Evolutionary conservation across 2,797 vertebrate genomes (phyloP), one percentile per base, ranked within the genome.

Genomic region (Alauda arvensis): DNA sequence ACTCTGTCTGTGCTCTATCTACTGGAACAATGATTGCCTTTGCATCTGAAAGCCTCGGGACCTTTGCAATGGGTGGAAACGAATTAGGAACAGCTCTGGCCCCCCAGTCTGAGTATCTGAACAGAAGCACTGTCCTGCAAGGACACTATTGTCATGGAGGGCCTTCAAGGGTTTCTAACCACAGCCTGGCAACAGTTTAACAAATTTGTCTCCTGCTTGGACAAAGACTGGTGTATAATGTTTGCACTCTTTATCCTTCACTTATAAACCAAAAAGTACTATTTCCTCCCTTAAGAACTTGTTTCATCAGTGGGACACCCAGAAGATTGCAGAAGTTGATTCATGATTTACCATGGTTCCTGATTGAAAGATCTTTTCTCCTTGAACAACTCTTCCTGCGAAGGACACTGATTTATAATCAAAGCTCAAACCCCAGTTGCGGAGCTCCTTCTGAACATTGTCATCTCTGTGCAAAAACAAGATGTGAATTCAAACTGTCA

Each of bases 341-440:
- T 77, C 77, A 75, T 61, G 77, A 82, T 93, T 96, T 95, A 99
- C 99, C 93, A 92, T 95, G 93, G 85, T 96, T 69, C 96, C 70
- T 51, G 97, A 97, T 60, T 99, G 99, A 68, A 97, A 92, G 84
- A 99, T 98, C 95, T 96, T 98, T 95, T 99, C 99, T 6, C 93
- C 60, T 80, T 97, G 98, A 75, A 99, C 96, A 60, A 99, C 97
- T 95, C 99, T 97, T 88, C 97, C 99, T 6, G 77, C 95, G 89
- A 99, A 95, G 33, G 94, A 97, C 31, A 99, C 89, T 45, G 99
- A 95, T 31, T 96, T 94, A 59, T 97, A 97, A 85, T 99, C 99
- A 88, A 99, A 99, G 91, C 92, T 97, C 63, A 99, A 94, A 46
- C 99, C 98, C 98, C 99, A 99, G 85, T 98, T 98, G 15, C 92